Evolutionary conservation across 2,797 vertebrate species (phyloP).

Genomic region (Cryptoprocta ferox): DNA sequence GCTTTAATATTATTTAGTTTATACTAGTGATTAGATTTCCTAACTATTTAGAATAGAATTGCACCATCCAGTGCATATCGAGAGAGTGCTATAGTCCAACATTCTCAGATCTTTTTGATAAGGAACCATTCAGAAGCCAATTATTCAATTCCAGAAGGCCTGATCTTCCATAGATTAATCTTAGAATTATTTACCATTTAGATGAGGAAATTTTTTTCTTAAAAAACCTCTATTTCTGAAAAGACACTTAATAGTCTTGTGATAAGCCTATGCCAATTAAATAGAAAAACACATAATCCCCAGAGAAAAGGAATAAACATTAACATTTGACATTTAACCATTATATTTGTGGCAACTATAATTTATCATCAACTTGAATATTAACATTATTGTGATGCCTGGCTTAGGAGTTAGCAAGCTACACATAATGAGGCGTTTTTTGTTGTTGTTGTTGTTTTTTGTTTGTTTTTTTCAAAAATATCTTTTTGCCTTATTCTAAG

Average conservation of each 20-base stretch:
- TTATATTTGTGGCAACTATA: conserved; percentile 30
- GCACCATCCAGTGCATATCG: neutral
- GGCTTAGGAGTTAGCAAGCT: neutral
- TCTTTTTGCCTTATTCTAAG: conserved; percentile 6
- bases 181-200: conserved; percentile 46
- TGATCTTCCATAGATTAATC: neutral
- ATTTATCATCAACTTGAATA: conserved; percentile 24
- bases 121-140: neutral
- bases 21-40: neutral
- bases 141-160: neutral
- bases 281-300: neutral
- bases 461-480: neutral
- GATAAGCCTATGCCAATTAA: neutral
- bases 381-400: neutral
- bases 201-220: neutral
- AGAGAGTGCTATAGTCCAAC: neutral
- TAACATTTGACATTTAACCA: neutral
- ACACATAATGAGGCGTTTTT: neutral
- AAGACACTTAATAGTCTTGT: neutral
- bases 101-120: neutral
- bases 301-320: conserved; percentile 29
- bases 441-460: neutral
- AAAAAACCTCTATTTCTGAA: conserved; percentile 1
- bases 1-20: conserved; percentile 32
- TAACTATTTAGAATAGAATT: neutral